A percentile compares a stretch with the other conserved stretches of the same genome.
phyloP scores from a whole-genome alignment of 2,113 vertebrate genomes.

The Hoplias malabaricus region DNA sequence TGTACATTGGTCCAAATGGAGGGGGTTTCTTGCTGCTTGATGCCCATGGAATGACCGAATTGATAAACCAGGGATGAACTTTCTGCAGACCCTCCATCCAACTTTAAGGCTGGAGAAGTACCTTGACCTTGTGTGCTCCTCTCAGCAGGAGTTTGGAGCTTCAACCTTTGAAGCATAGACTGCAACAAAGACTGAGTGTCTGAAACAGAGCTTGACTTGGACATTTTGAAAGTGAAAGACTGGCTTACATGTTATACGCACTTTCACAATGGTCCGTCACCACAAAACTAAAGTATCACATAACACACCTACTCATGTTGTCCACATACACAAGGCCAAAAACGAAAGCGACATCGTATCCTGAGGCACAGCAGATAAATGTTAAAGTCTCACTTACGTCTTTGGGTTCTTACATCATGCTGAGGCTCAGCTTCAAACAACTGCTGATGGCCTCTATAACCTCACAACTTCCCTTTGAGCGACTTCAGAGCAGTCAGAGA shows the following conservation, averaged over 20 bases:
- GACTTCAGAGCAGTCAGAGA: background rate
- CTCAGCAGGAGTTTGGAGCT: conserved; percentile 60
- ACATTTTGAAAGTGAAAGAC: conserved; percentile 60
- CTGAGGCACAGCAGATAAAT: background rate
- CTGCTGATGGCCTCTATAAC: no score
- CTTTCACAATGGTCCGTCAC: background rate
- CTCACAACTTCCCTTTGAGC: background rate
- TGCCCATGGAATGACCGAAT: conserved; percentile 17
- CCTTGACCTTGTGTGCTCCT: conserved; percentile 2
- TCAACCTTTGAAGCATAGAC: conserved; percentile 76
- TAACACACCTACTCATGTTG: background rate
- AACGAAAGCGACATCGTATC: background rate
- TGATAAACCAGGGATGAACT: conserved; percentile 13
- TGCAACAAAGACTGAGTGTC: conserved; percentile 70
- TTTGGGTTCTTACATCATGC: background rate
- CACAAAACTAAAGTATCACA: background rate
- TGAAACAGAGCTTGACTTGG: conserved; percentile 52
- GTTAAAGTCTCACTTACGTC: background rate
- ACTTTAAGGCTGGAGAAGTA: background rate
- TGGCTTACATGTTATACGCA: background rate
- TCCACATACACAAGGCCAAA: background rate
- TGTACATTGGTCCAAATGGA: background rate
- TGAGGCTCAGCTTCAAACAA: background rate
- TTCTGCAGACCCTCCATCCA: background rate
- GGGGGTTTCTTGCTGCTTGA: background rate